Base-by-base conservation (phyloP, 2,797 vertebrate species). In the Anableps anableps region DNA sequence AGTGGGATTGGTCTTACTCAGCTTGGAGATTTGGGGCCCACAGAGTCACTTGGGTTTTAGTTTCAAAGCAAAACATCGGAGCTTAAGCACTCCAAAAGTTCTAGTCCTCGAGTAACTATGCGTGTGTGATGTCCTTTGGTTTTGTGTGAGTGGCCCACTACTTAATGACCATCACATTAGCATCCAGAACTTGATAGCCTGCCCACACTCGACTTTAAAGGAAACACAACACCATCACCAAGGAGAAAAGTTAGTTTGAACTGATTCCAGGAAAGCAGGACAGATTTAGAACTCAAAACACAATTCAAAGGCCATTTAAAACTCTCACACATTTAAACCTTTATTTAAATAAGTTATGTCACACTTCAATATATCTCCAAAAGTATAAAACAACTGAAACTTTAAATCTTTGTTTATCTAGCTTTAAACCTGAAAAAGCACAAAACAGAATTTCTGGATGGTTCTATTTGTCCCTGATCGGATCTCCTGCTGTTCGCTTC, bases 1-100 rank as follows among this genome's bases (percentile, higher is more conserved):
- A 85, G 87, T 51, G 75, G 88, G 88, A 89, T 91, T 85, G 87
- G 87, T 80, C 89, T 82, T 78, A 80, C 88, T 94, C 80, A 85
- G 91, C 80, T 72, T 26, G 58, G 86, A 83, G 89, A 89, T 94
- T 91, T 92, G 92, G 88, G 93, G 91, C 92, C 91, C 87, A 66
- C 29, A 50, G 85, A 91, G 86, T 48, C 80, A 91, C 90, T 92
- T 64, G 78, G 93, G 88, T 78, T 94, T 94, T 88, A 85, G 94
- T 95, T 95, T 93, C 94, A 94, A 93, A 94, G 91, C 88, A 95
- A 95, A 94, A 93, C 91, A 93, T 85, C 21, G 0, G 76, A 77
- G 81, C 80, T 82, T 81, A 86, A 88, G 81, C 85, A 82, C 81
- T 91, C 77, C 75, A 75, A 92, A 85, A 17, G 41, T 71, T 85